These are phyloP conservation scores for Sebastes nivosus DNA, from an alignment of 2,797 vertebrate species.

Conservation along the genomic window DNA sequence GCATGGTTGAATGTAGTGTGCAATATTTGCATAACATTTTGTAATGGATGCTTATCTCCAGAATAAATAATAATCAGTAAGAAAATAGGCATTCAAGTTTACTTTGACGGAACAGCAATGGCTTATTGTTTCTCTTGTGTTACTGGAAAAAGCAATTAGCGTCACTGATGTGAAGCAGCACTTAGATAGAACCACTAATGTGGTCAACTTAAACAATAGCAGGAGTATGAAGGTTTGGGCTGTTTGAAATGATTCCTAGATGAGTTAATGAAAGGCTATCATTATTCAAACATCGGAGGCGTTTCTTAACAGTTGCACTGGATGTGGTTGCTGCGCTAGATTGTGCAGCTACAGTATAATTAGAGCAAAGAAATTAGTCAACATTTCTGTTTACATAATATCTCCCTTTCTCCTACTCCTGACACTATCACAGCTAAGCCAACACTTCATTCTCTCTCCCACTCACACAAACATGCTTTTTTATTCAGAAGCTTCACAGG, in stretches of 20 bases:
- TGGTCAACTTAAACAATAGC: background rate
- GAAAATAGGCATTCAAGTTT: background rate
- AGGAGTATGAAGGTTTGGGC: background rate
- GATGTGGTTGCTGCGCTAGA: background rate
- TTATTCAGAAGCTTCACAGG: background rate
- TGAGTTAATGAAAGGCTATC: background rate
- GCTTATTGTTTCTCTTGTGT: background rate
- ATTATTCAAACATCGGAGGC: background rate
- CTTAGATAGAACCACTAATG: background rate
- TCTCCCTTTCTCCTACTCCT: background rate
- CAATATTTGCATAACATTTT: background rate
- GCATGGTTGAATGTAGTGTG: background rate
- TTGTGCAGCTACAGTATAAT: constrained; percentile 1
- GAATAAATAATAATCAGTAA: background rate
- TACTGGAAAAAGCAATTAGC: background rate
- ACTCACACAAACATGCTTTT: background rate
- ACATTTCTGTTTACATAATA: constrained; percentile 22
- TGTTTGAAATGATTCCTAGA: constrained; percentile 1
- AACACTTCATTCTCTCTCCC: background rate
- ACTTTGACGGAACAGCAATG: background rate
- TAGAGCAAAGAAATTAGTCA: background rate
- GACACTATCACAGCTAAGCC: background rate
- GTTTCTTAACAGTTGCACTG: background rate
- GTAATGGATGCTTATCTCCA: background rate
- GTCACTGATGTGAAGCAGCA: background rate